These are phyloP conservation scores for Halocynthia aurantium DNA, from an alignment of 23 tunicate species.

Conservation along the genomic window DNA sequence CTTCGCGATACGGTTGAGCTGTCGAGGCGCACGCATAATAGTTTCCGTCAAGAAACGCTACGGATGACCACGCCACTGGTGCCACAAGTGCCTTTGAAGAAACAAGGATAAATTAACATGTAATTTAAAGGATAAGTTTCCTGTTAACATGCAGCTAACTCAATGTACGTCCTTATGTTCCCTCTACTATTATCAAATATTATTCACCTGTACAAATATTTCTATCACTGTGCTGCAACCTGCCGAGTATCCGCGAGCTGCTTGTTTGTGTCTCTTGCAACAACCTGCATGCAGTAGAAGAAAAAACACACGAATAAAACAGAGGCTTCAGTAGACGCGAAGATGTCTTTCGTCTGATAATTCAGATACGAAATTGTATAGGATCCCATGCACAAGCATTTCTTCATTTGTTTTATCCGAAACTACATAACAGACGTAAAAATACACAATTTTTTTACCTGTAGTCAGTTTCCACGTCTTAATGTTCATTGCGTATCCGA, in stretches of 20 bases:
- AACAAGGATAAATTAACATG: neutral
- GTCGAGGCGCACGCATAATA: constrained; percentile 72
- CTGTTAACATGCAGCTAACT: neutral
- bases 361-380: too few species aligned
- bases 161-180: neutral
- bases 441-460: neutral
- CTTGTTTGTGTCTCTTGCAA: constrained; percentile 24
- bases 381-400: too few species aligned
- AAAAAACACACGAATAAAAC: too few species aligned
- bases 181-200: neutral
- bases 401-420: too few species aligned
- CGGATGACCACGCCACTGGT: constrained; percentile 67
- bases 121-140: neutral
- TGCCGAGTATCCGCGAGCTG: constrained; percentile 41
- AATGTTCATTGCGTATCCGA: constrained; percentile 62
- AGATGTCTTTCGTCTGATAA: too few species aligned
- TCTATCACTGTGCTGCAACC: constrained; percentile 49
- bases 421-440: too few species aligned
- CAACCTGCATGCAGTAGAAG: constrained; percentile 7
- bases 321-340: too few species aligned
- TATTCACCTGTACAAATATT: constrained; percentile 44
- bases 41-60: constrained; percentile 73
- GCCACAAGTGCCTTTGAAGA: constrained; percentile 53
- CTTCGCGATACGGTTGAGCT: constrained; percentile 29
- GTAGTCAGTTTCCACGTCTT: constrained; percentile 69